Conservation (phyloP, 1,140 invertebrate species). For the Bombus terrestris region DNA sequence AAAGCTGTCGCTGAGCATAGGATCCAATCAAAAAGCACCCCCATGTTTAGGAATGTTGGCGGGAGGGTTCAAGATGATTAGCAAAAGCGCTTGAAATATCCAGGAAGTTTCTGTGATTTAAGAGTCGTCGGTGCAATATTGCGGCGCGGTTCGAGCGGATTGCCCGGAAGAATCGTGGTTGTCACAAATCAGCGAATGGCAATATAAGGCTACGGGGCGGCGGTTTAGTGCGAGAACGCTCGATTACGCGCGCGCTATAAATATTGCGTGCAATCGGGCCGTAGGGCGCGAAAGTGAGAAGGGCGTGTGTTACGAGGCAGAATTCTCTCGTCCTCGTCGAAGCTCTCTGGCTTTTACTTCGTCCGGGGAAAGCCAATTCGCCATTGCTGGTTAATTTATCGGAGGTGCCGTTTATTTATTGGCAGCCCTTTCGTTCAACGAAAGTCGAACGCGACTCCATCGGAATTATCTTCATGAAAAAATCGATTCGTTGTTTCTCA, state of each 20-base stretch:
- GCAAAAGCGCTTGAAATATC: slow-evolving; percentile 58
- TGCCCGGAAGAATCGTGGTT: slow-evolving; percentile 59
- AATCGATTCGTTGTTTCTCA: neutral
- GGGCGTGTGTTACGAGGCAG: slow-evolving; percentile 41
- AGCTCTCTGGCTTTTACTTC: neutral
- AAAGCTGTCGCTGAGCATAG: neutral
- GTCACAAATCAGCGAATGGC: slow-evolving; percentile 66
- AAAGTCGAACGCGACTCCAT: slow-evolving; percentile 29
- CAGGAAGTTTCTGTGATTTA: slow-evolving; percentile 64
- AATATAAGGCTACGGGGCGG: slow-evolving; percentile 58
- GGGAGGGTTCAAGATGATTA: slow-evolving; percentile 52
- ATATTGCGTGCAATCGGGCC: slow-evolving; percentile 69
- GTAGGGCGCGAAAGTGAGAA: slow-evolving; percentile 63
- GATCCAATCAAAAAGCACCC: neutral
- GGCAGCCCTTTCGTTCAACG: slow-evolving; percentile 38
- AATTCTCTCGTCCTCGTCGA: slow-evolving; percentile 54
- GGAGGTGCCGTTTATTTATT: slow-evolving; percentile 62
- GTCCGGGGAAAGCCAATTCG: slow-evolving; percentile 61
- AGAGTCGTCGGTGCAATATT: slow-evolving; percentile 58
- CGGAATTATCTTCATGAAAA: slow-evolving; percentile 32
- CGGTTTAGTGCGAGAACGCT: slow-evolving; percentile 62
- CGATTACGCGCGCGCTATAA: slow-evolving; percentile 69
- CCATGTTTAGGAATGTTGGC: slow-evolving; percentile 7
- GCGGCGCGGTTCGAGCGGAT: slow-evolving; percentile 30
- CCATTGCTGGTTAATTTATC: slow-evolving; percentile 65